Evolutionary conservation across 2,888 invertebrate species (phyloP).

Genomic region (Sylvicola cinctus): DNA sequence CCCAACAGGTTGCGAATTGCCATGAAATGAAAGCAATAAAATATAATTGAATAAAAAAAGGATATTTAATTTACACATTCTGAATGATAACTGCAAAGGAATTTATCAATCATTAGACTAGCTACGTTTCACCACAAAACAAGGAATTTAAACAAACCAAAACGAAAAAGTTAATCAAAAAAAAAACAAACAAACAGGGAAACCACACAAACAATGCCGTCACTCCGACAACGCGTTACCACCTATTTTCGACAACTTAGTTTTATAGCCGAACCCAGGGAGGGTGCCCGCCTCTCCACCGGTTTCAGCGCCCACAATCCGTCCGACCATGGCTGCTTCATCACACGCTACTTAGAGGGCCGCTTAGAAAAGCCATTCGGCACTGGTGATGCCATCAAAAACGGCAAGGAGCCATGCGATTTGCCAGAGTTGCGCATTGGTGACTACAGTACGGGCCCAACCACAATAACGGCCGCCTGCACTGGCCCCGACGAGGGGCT

Average conservation of each 20-base stretch:
- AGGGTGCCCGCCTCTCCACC: conserved; percentile 14
- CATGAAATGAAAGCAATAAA: too few species aligned
- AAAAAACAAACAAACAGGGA: too few species aligned
- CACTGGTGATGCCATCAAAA: conserved; percentile 28
- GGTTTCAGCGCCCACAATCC: conserved; percentile 20
- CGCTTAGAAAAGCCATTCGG: neutral
- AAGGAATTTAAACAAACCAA: too few species aligned
- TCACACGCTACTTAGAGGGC: conserved; percentile 46
- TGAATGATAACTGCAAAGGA: too few species aligned
- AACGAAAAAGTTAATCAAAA: too few species aligned
- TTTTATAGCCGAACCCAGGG: conserved; percentile 37
- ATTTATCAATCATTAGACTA: too few species aligned
- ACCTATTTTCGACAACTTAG: conserved; percentile 52
- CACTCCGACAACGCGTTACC: conserved; percentile 44
- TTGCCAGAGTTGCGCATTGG: conserved; percentile 39
- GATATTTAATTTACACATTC: too few species aligned
- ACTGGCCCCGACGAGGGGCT: conserved; percentile 71
- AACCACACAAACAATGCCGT: conserved; percentile 33
- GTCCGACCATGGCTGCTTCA: conserved; percentile 36
- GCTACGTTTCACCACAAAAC: too few species aligned
- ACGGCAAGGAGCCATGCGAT: conserved; percentile 50
- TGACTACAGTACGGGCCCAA: conserved; percentile 28
- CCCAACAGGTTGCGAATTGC: too few species aligned
- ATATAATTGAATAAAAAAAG: too few species aligned
- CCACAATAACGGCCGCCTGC: conserved; percentile 44